phyloP scores from a whole-genome alignment of 2,797 vertebrate genomes.

The Sebastes steindachneri region DNA sequence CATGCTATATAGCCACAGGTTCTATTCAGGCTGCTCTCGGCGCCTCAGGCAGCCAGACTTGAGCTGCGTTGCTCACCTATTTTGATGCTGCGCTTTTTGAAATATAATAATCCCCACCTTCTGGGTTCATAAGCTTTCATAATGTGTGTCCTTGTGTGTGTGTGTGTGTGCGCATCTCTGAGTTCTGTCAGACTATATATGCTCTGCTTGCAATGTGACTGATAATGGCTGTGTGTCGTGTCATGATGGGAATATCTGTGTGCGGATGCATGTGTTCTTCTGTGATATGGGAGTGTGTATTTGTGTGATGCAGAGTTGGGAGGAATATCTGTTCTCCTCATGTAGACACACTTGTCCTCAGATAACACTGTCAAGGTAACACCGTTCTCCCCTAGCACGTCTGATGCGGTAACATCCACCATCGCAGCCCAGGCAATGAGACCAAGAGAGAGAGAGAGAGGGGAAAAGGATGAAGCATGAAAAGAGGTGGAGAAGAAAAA shows the following conservation, averaged over 20 bases:
- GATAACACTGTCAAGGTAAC: slow-evolving; percentile 60
- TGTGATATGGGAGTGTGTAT: background rate
- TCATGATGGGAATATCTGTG: slow-evolving; percentile 6
- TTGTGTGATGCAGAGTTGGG: slow-evolving; percentile 18
- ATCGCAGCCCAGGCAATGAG: slow-evolving; percentile 13
- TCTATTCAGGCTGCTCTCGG: slow-evolving; percentile 43
- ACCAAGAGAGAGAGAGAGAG: background rate
- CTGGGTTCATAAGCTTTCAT: slow-evolving; percentile 26
- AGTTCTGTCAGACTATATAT: slow-evolving; percentile 13
- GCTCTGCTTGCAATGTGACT: slow-evolving; percentile 8
- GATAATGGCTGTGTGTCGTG: slow-evolving; percentile 5
- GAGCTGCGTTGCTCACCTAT: slow-evolving; percentile 55
- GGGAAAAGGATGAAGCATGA: background rate
- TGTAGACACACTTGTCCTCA: slow-evolving; percentile 48
- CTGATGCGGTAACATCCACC: slow-evolving; percentile 44
- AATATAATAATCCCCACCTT: slow-evolving; percentile 46
- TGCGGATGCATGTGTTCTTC: background rate
- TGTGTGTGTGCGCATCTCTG: background rate
- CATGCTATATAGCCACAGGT: slow-evolving; percentile 55
- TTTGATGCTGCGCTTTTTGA: slow-evolving; percentile 51
- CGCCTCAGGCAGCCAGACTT: slow-evolving; percentile 49
- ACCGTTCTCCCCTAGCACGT: slow-evolving; percentile 5
- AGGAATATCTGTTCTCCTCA: slow-evolving; percentile 21
- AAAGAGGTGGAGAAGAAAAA: background rate
- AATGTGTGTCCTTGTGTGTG: background rate